Evolutionary conservation across 2,888 invertebrate species (phyloP), one percentile per base, ranked within the genome.

Genomic region (Buathra laborator): DNA sequence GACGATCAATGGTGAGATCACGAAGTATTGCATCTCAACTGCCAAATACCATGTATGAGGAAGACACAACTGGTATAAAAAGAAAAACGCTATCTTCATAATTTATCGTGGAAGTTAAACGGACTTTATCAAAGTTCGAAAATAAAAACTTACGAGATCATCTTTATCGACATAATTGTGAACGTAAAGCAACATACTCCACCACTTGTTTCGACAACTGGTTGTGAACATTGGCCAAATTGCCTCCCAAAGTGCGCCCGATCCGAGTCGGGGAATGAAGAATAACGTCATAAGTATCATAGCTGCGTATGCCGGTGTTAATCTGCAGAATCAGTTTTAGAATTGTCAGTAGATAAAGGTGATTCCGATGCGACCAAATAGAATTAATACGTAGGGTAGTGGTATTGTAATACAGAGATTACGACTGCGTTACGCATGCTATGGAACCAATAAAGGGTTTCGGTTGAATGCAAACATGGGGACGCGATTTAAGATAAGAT

Each of bases 31-130:
- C 87, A 95, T 95, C 87, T 96, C 96, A 12, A 95, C 95, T 3
- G 95, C 94, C 56, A 96, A 90, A 87, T 95, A 96, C 96, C 96
- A 96, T 0, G 95, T 94, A 87, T 95, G 95, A 43, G 94, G 93
- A 46, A 95, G 89, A 89, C 95, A 96, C 94, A 29, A 16, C 87
- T 87, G 16, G 7, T 1, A 19, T 48, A 7, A 46, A 12, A 76
- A 32, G 46, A 10, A 64, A 16, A 19, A 19, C 19, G 2, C 0
- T 37, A 5, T 7, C 37, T 37, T 37, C 37, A 37, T 37, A 7
- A 7, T 9, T 37, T 5, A 37, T 37, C 37, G 9, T 37, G 0
- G 37, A 37, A 6, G 37, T 9, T 37, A 5, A 37, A 37, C 7
- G 37, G 37, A 7, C 37, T 7, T 5, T 37, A 37, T 9, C 5